Conservation (phyloP, 2,113 vertebrate species). For the Isichthys henryi region DNA sequence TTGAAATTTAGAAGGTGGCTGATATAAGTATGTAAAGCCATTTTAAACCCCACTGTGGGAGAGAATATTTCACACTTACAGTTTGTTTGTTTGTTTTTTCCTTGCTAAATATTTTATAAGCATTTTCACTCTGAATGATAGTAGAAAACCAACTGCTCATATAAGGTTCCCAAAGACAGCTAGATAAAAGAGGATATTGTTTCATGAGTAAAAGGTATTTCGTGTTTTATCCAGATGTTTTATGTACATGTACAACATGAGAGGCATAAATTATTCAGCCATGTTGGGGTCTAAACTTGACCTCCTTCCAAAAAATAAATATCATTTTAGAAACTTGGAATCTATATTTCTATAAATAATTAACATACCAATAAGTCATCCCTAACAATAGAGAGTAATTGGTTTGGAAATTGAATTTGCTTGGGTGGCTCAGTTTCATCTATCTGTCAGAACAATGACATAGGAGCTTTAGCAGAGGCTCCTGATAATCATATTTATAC, state of each 20-base stretch:
- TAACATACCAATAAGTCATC: constrained; percentile 63
- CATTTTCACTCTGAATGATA: not conserved
- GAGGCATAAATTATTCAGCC: constrained; percentile 36
- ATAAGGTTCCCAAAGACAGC: not conserved
- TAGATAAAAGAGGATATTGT: not conserved
- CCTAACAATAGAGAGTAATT: constrained; percentile 60
- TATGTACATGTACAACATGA: constrained; percentile 31
- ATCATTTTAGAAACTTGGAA: constrained; percentile 47
- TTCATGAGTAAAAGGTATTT: not conserved
- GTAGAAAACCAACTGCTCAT: not conserved
- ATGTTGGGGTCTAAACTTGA: constrained; percentile 47
- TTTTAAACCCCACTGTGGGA: not conserved
- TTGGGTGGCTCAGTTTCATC: constrained; percentile 63
- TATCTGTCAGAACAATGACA: constrained; percentile 65
- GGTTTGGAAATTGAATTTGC: constrained; percentile 69
- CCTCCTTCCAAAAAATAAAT: constrained; percentile 54
- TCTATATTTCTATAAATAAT: constrained; percentile 67
- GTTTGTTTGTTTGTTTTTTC: not conserved
- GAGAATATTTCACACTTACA: not conserved
- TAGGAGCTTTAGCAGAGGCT: constrained; percentile 45
- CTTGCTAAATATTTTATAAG: not conserved
- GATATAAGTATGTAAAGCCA: not conserved
- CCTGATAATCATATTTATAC: constrained; percentile 66
- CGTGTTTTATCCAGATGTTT: not conserved
- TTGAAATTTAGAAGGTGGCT: not conserved